Base-by-base conservation (phyloP, 92 coral and sea anemone genomes). In the Meandrina meandrites region DNA sequence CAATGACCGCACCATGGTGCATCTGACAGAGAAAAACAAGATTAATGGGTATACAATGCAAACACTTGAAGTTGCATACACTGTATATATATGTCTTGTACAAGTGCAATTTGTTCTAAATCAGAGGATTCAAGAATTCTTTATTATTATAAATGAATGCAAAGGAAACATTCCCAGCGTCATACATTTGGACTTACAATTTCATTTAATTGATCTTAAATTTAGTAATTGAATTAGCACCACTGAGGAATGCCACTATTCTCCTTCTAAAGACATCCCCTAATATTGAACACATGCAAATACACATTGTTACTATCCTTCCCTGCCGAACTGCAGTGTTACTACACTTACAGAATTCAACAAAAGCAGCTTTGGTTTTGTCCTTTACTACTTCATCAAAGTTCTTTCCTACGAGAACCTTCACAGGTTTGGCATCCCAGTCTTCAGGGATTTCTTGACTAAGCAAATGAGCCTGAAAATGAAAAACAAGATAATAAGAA, bases 1-100 rank as follows among this genome's bases (percentile, higher is more conserved):
- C 99, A 97, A 75, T 97, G 99, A 50, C 99, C 99, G 79, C 99
- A 97, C 99, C 99, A 97, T 76, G 99, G 99, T 48, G 99, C 99
- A 92, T 97, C 99, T 97, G 79, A 21, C 42, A 36, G 21, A 31
- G 8, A 72, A 18, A 31, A 17, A 32, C 36, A 36, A 60, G 30
- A 60, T 22, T 5, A 22, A 60, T 6, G n/a, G 34, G 47, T 37
- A 22, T 71, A 16, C 14, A 37, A 19, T 12, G 76, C 48, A 32
- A 30, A 31, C 75, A 14, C 31, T 32, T 70, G 22, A 40, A 40
- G 45, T 6, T 6, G 2, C 45, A 40, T 40, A 6, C 6, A 48
- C 53, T 9, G 6, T 45, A 45, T 45, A 45, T 45, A 3, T 45
- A 45, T 7, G 53, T 48, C 53, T 48, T 48, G 53, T 12, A 72